Base-by-base conservation (phyloP, 2,797 vertebrate genomes). In the Melanotaenia nigrans region DNA sequence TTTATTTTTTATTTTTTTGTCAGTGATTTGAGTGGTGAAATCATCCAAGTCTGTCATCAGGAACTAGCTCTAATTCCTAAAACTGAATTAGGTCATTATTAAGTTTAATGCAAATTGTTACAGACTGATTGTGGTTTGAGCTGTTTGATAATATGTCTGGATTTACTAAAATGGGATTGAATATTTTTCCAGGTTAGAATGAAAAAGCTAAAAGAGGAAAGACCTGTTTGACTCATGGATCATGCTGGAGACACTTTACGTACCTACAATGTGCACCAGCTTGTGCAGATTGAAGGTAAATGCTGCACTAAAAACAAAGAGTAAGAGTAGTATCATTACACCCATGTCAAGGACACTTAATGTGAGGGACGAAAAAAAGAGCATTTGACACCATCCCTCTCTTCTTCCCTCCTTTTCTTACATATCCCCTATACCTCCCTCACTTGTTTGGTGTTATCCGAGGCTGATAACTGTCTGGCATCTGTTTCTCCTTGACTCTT, bases 381-480 rank as follows among this genome's bases (percentile, higher is more conserved):
- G 87, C 85, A 93, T 79, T 36, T 73, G 89, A 93, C 89, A 93
- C 92, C 90, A 68, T 76, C 78, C 61, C 74, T 77, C 87, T 85
- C 83, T 79, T 85, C 74, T 75, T 88, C 72, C 62, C 83, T 86
- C 68, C 75, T 88, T 87, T 90, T 87, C 87, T 85, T 85, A 88
- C 84, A 64, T 89, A 88, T 90, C 91, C 88, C 78, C 65, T 89
- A 90, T 91, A 89, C 89, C 70, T 40, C 71, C 75, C 69, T 86
- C 74, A 57, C 81, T 56, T 54, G 25, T 73, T 51, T 9, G 20
- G 55, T 85, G 89, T 86, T 79, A 93, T 76, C 81, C 14, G 87
- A 92, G 77, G 87, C 82, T 75, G 87, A 78, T 70, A 61, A 71
- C 73, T 71, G 83, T 84, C 91, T 68, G 71, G 82, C 81, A 74